phyloP scores from a whole-genome alignment of 2,888 invertebrate species.

The Xylota segnis region DNA sequence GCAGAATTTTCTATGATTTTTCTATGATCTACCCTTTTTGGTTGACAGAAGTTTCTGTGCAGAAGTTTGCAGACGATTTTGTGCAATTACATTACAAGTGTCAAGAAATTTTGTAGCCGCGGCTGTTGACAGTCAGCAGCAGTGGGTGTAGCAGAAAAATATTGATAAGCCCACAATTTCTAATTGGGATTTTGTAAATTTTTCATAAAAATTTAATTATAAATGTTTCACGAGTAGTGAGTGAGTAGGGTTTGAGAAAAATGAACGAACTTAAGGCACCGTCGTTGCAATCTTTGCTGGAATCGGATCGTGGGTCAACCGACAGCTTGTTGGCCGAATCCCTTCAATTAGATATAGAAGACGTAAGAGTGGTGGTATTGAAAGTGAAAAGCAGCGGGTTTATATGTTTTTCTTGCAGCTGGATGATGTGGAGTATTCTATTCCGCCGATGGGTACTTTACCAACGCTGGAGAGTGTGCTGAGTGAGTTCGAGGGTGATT shows the following conservation, averaged over 20 bases:
- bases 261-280: slow-evolving; percentile 84
- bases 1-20: slow-evolving; percentile 45
- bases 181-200: slow-evolving; percentile 22
- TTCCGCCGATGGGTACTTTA: slow-evolving; percentile 90
- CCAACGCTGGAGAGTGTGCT: slow-evolving; percentile 93
- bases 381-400: not conserved
- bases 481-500: slow-evolving; percentile 89
- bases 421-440: slow-evolving; percentile 92
- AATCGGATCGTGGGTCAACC: slow-evolving; percentile 88
- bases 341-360: slow-evolving; percentile 89
- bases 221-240: slow-evolving; percentile 36
- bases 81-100: slow-evolving; percentile 21
- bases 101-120: slow-evolving; percentile 29
- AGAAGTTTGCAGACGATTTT: slow-evolving; percentile 26
- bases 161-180: slow-evolving; percentile 59
- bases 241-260: slow-evolving; percentile 28
- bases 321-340: slow-evolving; percentile 87
- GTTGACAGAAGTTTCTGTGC: slow-evolving; percentile 3
- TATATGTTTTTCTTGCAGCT: slow-evolving; percentile 86
- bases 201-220: slow-evolving; percentile 24
- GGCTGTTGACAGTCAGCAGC: slow-evolving; percentile 51
- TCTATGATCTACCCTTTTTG: not conserved
- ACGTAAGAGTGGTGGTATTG: slow-evolving; percentile 84
- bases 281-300: slow-evolving; percentile 86
- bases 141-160: slow-evolving; percentile 75